A percentile compares a stretch with the other conserved stretches of the same genome.
phyloP scores from a whole-genome alignment of 2,113 vertebrate species.

The Cyphotilapia sp. region DNA sequence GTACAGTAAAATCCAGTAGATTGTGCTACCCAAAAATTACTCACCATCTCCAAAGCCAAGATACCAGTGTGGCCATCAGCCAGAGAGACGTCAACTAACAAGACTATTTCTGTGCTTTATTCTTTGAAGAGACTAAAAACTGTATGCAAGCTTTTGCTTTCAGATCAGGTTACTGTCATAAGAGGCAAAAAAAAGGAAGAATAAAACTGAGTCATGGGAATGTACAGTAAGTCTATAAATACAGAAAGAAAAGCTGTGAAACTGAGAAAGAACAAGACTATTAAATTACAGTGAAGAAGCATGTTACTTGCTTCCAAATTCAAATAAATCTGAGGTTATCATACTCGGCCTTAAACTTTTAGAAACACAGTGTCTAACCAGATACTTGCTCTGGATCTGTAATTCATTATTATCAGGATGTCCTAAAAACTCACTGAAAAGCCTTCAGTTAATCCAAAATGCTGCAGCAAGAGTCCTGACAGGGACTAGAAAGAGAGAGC shows the following conservation, averaged over 20 bases:
- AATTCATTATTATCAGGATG: background rate
- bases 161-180: background rate
- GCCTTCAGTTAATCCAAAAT: background rate
- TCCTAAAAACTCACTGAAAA: fast-evolving
- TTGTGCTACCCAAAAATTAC: background rate
- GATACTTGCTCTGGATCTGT: background rate
- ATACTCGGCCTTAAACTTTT: fast-evolving
- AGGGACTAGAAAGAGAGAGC: background rate
- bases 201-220: fast-evolving
- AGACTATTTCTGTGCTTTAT: background rate
- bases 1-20: background rate
- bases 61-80: background rate
- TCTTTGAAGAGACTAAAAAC: background rate
- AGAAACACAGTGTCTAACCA: background rate
- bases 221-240: background rate
- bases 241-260: background rate
- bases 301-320: background rate
- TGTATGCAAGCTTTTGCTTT: background rate
- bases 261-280: background rate
- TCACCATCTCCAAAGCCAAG: background rate
- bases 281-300: background rate
- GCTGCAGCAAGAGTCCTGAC: background rate
- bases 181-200: background rate
- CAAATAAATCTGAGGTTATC: background rate
- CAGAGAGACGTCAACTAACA: background rate